Evolutionary conservation across 2,888 invertebrate species (phyloP).

Genomic region (Drosophila histrio): DNA sequence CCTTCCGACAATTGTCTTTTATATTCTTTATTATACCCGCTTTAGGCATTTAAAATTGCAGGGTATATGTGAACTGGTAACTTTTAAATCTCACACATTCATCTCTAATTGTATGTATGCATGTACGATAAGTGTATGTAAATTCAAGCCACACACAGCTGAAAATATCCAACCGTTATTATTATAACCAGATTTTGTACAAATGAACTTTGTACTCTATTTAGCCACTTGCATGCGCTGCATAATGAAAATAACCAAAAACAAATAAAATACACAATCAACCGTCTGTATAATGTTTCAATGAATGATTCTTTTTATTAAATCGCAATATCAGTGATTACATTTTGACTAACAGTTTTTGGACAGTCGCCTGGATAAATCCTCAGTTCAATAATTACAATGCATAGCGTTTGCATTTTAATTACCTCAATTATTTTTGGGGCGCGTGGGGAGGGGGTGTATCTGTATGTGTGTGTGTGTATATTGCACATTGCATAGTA

Average conservation of each 20-base stretch:
- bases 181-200: not conserved
- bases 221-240: not conserved
- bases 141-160: not conserved
- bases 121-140: not conserved
- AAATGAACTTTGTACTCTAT: slow-evolving; percentile 28
- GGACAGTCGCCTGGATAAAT: slow-evolving; percentile 61
- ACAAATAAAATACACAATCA: slow-evolving; percentile 1
- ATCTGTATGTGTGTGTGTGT: slow-evolving; percentile 18
- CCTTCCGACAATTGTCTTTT: not conserved
- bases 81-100: not conserved
- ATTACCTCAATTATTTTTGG: slow-evolving; percentile 28
- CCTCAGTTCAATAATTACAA: slow-evolving; percentile 51
- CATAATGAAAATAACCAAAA: not conserved
- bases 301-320: slow-evolving; percentile 68
- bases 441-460: not conserved
- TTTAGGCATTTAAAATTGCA: not conserved
- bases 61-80: slow-evolving; percentile 13
- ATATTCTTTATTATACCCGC: not conserved
- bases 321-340: slow-evolving; percentile 75
- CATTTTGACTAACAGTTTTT: slow-evolving; percentile 69
- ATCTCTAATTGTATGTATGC: not conserved
- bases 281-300: slow-evolving; percentile 44
- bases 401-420: slow-evolving; percentile 36
- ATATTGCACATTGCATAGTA: slow-evolving; percentile 30
- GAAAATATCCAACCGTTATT: slow-evolving; percentile 14